Evolutionary conservation across 2,888 invertebrate species (phyloP).

Genomic region (Pterostichus madidus): DNA sequence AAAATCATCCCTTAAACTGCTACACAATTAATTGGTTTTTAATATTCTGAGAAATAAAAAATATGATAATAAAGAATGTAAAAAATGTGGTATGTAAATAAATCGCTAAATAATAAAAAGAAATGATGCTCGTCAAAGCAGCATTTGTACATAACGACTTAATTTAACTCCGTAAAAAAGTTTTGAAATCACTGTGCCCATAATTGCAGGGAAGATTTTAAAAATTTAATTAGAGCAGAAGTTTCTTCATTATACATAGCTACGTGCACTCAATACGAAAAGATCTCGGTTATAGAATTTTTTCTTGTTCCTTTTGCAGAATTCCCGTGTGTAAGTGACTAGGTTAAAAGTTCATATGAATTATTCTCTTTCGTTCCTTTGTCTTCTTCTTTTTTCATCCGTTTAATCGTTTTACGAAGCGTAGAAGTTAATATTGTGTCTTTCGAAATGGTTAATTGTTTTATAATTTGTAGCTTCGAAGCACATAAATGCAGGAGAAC

Average conservation of each 20-base stretch:
- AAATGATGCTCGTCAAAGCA: constrained; percentile 20
- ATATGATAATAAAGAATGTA: too few relatives aligned
- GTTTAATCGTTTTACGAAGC: constrained; percentile 23
- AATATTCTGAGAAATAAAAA: too few relatives aligned
- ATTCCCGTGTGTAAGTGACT: not conserved
- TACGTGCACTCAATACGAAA: constrained; percentile 43
- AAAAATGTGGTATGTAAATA: not conserved
- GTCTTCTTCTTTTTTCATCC: constrained; percentile 13
- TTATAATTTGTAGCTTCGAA: not conserved
- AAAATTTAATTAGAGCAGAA: constrained; percentile 52
- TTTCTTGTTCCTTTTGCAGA: constrained; percentile 8
- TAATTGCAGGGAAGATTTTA: constrained; percentile 52
- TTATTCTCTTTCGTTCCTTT: constrained; percentile 30
- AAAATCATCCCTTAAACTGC: too few relatives aligned
- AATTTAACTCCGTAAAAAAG: constrained; percentile 39
- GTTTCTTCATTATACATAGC: constrained; percentile 52
- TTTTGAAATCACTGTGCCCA: constrained; percentile 26
- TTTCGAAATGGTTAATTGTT: constrained; percentile 28
- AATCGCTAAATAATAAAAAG: constrained; percentile 26
- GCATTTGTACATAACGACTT: constrained; percentile 39
- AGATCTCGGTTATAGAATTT: constrained; percentile 24
- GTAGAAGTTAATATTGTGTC: constrained; percentile 8
- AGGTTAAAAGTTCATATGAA: constrained; percentile 47
- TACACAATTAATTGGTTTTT: too few relatives aligned
- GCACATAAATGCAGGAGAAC: too few relatives aligned